Evolutionary conservation across 2,797 vertebrate species (phyloP).

Genomic region (Falco berigora): DNA sequence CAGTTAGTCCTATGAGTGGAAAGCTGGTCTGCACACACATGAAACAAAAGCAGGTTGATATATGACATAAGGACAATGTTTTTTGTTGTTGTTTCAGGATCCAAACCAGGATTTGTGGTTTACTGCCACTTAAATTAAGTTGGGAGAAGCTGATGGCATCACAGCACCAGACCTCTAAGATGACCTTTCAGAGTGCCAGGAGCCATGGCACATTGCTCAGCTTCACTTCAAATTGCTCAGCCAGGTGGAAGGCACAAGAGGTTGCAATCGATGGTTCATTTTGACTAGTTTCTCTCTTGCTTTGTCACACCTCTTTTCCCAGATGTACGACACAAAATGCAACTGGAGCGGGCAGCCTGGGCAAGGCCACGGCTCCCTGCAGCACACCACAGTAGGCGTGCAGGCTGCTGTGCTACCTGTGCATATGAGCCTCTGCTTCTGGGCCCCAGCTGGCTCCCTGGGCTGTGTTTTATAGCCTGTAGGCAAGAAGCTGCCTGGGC

Average conservation of each 20-base stretch:
- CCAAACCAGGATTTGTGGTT: background rate
- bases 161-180: background rate
- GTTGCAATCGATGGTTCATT: fast-evolving
- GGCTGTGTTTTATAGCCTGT: background rate
- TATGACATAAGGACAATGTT: background rate
- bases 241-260: background rate
- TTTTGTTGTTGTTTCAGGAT: background rate
- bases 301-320: background rate
- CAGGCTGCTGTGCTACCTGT: background rate
- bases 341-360: fast-evolving
- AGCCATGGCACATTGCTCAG: background rate
- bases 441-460: background rate
- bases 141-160: background rate
- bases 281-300: background rate
- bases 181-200: background rate
- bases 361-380: background rate
- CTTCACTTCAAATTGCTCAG: background rate
- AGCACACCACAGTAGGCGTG: fast-evolving
- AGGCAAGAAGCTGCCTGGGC: background rate
- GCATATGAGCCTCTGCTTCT: fast-evolving
- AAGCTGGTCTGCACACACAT: background rate
- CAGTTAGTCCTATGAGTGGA: background rate
- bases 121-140: background rate
- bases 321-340: background rate
- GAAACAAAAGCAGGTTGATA: background rate